Conservation (phyloP, 2,888 invertebrate genomes). For the Pemphredon lugubris region DNA sequence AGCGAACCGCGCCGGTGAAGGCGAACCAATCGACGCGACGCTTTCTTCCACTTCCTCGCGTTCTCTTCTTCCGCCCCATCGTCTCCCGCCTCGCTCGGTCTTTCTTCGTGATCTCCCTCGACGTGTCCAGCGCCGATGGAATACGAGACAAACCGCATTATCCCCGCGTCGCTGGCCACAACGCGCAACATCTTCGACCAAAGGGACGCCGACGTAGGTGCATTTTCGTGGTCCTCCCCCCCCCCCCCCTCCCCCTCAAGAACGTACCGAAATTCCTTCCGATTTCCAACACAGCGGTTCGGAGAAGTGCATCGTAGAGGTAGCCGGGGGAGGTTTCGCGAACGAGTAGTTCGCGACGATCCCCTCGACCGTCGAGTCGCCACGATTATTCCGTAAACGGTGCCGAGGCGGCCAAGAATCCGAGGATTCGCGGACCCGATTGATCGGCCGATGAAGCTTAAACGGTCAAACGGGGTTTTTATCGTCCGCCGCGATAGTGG, state of each 20-base stretch:
- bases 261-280: slow-evolving; percentile 12
- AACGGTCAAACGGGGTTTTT: slow-evolving; percentile 40
- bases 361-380: slow-evolving; percentile 27
- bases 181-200: slow-evolving; percentile 42
- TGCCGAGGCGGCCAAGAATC: slow-evolving; percentile 44
- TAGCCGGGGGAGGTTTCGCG: too few relatives aligned
- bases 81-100: neutral
- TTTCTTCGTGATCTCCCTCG: slow-evolving; percentile 20
- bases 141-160: slow-evolving; percentile 51
- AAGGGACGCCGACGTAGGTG: slow-evolving; percentile 26
- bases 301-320: neutral
- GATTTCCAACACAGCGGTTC: slow-evolving; percentile 8
- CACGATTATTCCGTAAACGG: slow-evolving; percentile 47
- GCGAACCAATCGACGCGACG: neutral
- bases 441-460: slow-evolving; percentile 41
- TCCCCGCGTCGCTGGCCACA: slow-evolving; percentile 39
- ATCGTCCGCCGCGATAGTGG: slow-evolving; percentile 31
- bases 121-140: slow-evolving; percentile 34
- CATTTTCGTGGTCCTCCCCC: slow-evolving; percentile 30
- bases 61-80: neutral
- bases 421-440: slow-evolving; percentile 50
- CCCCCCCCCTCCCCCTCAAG: too few relatives aligned
- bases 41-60: slow-evolving; percentile 3
- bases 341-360: slow-evolving; percentile 31
- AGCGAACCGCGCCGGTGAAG: slow-evolving; percentile 34